phyloP scores from a whole-genome alignment of 2,113 vertebrate species.

The Hippocampus guttulatus region DNA sequence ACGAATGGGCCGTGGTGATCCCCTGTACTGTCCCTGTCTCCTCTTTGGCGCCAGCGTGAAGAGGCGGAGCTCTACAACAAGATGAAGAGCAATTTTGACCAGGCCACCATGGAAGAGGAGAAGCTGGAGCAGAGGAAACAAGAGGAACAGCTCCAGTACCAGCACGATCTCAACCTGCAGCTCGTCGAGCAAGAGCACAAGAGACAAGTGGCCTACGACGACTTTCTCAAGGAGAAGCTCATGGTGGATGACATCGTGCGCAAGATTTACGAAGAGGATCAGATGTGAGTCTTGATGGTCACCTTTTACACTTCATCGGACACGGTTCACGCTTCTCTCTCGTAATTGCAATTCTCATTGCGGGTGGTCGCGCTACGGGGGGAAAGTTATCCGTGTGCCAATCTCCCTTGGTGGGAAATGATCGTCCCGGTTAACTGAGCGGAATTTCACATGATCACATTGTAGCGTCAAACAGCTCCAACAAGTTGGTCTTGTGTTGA shows the following conservation, averaged over 20 bases:
- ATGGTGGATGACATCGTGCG: conserved; percentile 88
- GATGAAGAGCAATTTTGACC: conserved; percentile 76
- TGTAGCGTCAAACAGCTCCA: too few relatives aligned
- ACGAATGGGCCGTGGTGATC: neutral
- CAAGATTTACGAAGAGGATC: conserved; percentile 90
- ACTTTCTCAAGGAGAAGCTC: conserved; percentile 88
- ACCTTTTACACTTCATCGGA: neutral
- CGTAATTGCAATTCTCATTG: too few relatives aligned
- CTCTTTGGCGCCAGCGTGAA: conserved; percentile 67
- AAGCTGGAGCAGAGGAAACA: conserved; percentile 66
- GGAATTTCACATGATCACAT: too few relatives aligned
- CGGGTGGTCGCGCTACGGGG: too few relatives aligned
- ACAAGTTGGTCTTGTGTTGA: conserved; percentile 17
- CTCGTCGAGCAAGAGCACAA: conserved; percentile 79
- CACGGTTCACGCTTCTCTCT: too few relatives aligned
- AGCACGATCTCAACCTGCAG: conserved; percentile 81
- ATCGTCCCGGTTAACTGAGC: too few relatives aligned
- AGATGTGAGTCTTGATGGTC: conserved; percentile 70
- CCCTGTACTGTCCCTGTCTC: neutral
- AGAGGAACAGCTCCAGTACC: conserved; percentile 72
- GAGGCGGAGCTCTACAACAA: conserved; percentile 73
- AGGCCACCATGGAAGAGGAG: conserved; percentile 60
- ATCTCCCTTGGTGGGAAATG: too few relatives aligned
- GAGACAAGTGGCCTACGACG: conserved; percentile 82
- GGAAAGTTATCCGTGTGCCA: too few relatives aligned